These are phyloP conservation scores for Apantesis nais DNA, from an alignment of 2,888 invertebrate species.

Conservation along the genomic window DNA sequence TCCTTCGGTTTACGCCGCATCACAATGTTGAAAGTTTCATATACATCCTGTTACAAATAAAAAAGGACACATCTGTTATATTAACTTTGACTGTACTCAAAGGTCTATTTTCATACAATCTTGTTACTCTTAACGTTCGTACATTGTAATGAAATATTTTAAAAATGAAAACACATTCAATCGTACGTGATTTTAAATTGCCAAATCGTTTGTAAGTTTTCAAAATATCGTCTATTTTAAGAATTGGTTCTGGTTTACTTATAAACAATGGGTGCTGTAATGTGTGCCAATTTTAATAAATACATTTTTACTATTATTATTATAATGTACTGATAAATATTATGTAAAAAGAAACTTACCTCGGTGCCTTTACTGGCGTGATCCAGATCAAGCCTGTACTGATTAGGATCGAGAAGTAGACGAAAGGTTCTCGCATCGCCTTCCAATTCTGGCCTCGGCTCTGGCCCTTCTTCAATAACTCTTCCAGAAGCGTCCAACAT, in stretches of 20 bases:
- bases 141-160: background rate
- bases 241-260: background rate
- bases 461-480: slow-evolving; percentile 98
- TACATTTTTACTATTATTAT: no score
- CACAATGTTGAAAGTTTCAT: slow-evolving; percentile 97
- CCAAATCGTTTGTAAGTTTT: slow-evolving; percentile 5
- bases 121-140: background rate
- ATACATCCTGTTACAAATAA: slow-evolving; percentile 88
- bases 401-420: slow-evolving; percentile 98
- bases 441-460: slow-evolving; percentile 93
- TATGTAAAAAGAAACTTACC: slow-evolving; percentile 69
- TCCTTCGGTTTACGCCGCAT: slow-evolving; percentile 99
- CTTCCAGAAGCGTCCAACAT: slow-evolving; percentile 98
- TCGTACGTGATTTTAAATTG: slow-evolving; percentile 4
- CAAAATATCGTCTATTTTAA: slow-evolving; percentile 5
- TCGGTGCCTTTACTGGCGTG: slow-evolving; percentile 92
- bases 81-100: background rate
- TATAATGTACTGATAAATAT: background rate
- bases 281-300: no score
- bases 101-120: background rate
- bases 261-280: background rate
- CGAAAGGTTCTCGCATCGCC: slow-evolving; percentile 97
- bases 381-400: slow-evolving; percentile 97
- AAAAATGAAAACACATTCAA: background rate
- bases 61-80: background rate